Evolutionary conservation across 2,888 invertebrate genomes (phyloP).

Genomic region (Drosophila colorata): DNA sequence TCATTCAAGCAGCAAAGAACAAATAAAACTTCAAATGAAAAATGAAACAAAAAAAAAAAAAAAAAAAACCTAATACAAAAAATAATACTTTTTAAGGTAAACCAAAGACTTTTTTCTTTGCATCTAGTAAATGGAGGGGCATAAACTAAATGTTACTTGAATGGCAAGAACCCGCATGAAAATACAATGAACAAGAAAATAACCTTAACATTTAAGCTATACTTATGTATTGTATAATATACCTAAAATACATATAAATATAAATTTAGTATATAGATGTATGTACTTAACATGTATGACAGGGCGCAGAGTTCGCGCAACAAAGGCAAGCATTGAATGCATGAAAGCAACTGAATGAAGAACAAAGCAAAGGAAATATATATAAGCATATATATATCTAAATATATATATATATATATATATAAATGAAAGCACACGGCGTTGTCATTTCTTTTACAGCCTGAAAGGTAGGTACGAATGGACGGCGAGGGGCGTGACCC

Average conservation of each 20-base stretch:
- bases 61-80: slow-evolving; percentile 29
- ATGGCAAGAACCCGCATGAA: slow-evolving; percentile 32
- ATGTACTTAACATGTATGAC: slow-evolving; percentile 65
- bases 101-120: slow-evolving; percentile 85
- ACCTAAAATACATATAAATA: slow-evolving; percentile 36
- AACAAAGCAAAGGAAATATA: slow-evolving; percentile 65
- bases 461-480: slow-evolving; percentile 42
- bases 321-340: slow-evolving; percentile 74
- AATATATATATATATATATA: slow-evolving; percentile 43
- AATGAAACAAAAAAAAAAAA: slow-evolving; percentile 12
- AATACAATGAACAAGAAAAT: slow-evolving; percentile 36
- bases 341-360: slow-evolving; percentile 65
- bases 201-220: slow-evolving; percentile 62
- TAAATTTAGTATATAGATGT: slow-evolving; percentile 61
- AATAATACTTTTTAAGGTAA: slow-evolving; percentile 81
- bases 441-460: slow-evolving; percentile 67
- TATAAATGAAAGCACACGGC: slow-evolving; percentile 52
- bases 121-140: slow-evolving; percentile 62
- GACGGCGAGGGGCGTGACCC: slow-evolving; percentile 57
- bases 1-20: slow-evolving; percentile 37
- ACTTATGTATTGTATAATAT: slow-evolving; percentile 71
- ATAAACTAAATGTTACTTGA: slow-evolving; percentile 59
- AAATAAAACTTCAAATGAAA: slow-evolving; percentile 22
- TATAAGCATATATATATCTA: slow-evolving; percentile 30
- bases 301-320: slow-evolving; percentile 41